Evolutionary conservation across 2,113 vertebrate species (phyloP).

Genomic region (Barbus barbus): DNA sequence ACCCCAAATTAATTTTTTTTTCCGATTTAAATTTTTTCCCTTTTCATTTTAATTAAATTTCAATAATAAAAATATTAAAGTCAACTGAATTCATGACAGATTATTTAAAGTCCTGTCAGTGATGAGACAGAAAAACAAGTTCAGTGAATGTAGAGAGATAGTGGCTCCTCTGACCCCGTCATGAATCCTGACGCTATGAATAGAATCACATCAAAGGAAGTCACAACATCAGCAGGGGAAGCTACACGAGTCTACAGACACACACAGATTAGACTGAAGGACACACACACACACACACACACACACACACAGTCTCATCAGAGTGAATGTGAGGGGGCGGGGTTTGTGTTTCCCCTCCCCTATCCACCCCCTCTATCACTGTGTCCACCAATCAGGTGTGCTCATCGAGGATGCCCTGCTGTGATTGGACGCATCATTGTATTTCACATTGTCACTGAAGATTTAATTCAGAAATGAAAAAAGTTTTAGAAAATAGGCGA

Average conservation of each 20-base stretch:
- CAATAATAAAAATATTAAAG: too few relatives aligned
- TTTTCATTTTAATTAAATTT: too few relatives aligned
- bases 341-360: background rate
- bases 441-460: too few relatives aligned
- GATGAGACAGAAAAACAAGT: background rate
- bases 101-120: background rate
- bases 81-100: too few relatives aligned
- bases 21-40: too few relatives aligned
- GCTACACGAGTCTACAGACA: background rate
- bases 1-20: too few relatives aligned
- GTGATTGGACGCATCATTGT: too few relatives aligned
- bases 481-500: too few relatives aligned
- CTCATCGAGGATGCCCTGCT: background rate
- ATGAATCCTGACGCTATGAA: background rate
- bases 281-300: too few relatives aligned
- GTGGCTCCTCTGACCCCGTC: background rate
- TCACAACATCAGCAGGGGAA: background rate
- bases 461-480: too few relatives aligned
- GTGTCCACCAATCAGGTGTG: background rate
- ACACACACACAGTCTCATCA: conserved; percentile 11
- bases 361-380: too few relatives aligned
- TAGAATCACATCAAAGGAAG: background rate
- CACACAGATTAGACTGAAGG: too few relatives aligned
- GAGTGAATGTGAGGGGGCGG: conserved; percentile 46
- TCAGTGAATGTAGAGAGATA: background rate